These are phyloP conservation scores for Forbesichthys agassizii DNA, from an alignment of 2,113 vertebrate species.

Conservation along the genomic window DNA sequence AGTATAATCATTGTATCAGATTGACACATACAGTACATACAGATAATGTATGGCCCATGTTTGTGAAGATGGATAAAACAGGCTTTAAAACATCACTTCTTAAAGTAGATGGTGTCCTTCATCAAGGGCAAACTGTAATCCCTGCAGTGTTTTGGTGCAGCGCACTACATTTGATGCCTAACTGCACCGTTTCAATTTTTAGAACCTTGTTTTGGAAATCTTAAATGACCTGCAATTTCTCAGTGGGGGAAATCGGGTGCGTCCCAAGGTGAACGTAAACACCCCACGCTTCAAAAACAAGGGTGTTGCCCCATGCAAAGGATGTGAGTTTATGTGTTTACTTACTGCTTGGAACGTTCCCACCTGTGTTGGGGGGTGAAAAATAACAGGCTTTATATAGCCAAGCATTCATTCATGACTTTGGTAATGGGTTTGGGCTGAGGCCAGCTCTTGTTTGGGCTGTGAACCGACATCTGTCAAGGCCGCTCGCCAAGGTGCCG, in stretches of 20 bases:
- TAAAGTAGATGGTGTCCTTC: too few relatives aligned
- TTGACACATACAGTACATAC: too few relatives aligned
- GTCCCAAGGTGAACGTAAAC: conserved; percentile 6
- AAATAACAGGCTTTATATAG: conserved; percentile 24
- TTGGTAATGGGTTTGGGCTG: conserved; percentile 38
- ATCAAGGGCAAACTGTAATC: too few relatives aligned
- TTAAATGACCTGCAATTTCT: too few relatives aligned
- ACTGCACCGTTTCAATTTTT: neutral
- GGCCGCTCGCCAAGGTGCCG: conserved; percentile 27
- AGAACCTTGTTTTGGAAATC: too few relatives aligned
- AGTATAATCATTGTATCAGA: too few relatives aligned
- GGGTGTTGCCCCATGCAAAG: conserved; percentile 23
- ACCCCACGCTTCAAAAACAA: neutral
- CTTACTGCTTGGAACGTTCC: conserved; percentile 15
- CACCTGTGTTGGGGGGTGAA: conserved; percentile 31
- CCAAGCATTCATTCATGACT: conserved; percentile 42
- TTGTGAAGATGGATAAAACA: too few relatives aligned
- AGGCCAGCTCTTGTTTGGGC: conserved; percentile 46
- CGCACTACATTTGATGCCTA: neutral
- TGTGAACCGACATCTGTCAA: conserved; percentile 35
- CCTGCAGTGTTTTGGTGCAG: conserved; percentile 14
- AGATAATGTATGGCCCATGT: too few relatives aligned
- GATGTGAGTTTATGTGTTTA: conserved; percentile 35
- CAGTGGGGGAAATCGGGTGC: conserved; percentile 4
- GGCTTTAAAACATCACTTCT: too few relatives aligned